Percentiles rank a stretch among this genome's conserved stretches.
These are phyloP conservation scores for Riparia riparia DNA, from an alignment of 2,113 vertebrate genomes.

Conservation along the genomic window DNA sequence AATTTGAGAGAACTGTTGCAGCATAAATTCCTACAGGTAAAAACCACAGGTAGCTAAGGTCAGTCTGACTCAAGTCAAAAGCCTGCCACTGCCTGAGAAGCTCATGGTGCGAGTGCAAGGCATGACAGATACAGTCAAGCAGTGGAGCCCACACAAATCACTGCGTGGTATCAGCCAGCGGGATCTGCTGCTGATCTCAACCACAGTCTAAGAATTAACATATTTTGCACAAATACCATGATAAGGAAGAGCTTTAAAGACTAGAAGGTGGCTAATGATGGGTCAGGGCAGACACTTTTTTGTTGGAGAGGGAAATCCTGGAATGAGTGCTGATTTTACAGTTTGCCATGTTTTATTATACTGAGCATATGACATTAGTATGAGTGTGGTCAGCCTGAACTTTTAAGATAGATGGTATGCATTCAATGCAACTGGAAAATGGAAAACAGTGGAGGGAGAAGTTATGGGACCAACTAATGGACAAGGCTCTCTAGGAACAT, in stretches of 20 bases:
- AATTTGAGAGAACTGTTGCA: not conserved
- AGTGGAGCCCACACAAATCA: not conserved
- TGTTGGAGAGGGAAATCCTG: not conserved
- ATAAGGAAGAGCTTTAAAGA: not conserved
- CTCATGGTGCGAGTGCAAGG: not conserved
- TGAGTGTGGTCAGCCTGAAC: not conserved
- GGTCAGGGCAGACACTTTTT: not conserved
- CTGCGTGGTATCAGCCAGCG: not conserved
- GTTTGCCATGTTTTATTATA: not conserved
- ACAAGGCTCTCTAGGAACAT: not conserved
- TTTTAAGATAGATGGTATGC: not conserved
- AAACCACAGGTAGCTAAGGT: not conserved
- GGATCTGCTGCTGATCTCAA: not conserved
- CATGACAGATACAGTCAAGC: not conserved
- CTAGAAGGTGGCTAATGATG: not conserved
- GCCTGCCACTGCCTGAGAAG: not conserved
- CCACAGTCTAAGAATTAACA: not conserved
- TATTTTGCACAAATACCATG: not conserved
- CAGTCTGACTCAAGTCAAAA: not conserved
- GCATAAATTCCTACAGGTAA: not conserved
- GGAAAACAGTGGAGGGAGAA: not conserved
- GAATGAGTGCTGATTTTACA: not conserved
- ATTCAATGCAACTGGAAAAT: not conserved
- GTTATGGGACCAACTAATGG: not conserved
- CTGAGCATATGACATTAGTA: not conserved